Evolutionary conservation across 2,888 invertebrate species (phyloP), one percentile per base, ranked within the genome.

Genomic region (Beris chalybata): DNA sequence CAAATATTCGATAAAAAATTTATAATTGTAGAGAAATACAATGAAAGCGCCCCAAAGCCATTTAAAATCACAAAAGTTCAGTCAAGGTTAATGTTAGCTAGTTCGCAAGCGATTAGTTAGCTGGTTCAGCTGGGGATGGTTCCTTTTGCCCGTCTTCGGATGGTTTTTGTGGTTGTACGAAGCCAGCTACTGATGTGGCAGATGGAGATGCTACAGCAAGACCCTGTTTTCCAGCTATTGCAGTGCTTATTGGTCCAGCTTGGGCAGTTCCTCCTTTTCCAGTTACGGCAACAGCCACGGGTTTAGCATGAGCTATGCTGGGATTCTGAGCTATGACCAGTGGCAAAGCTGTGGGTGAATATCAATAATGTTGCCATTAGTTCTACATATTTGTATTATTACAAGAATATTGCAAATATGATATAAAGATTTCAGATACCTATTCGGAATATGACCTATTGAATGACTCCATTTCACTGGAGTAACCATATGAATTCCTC

Each of bases 111-210:
- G n/a, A 48, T 48, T 48, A 48, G 15, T 11, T 48, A 15, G 48
- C 5, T 48, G n/a, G 48, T 48, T 48, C 15, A 11, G n/a, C 15
- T 9, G 29, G 30, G 5, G 5, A 5, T 29, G 13, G 13, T 31
- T 22, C 12, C 30, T 13, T 53, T 4, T 4, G 29, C 5, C 15
- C 65, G 63, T n/a, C 67, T 56, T 48, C 48, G 15, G 48, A 6
- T 6, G 48, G 13, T 48, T 15, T 48, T 4, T 48, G 6, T 12
- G 2, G 48, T 48, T 48, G 48, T 48, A 48, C 12, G 48, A n/a
- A 45, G 7, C 72, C 83, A 29, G 83, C 83, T 13, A 84, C 79
- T 1, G 85, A 83, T 15, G 83, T 83, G 15, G 83, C 84, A 56
- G 79, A 77, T 29, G 84, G 68, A 22, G 81, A 82, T 0, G 84